Evolutionary conservation across 2,888 invertebrate genomes (phyloP), one percentile per base, ranked within the genome.

Genomic region (Polymixis flavicincta): DNA sequence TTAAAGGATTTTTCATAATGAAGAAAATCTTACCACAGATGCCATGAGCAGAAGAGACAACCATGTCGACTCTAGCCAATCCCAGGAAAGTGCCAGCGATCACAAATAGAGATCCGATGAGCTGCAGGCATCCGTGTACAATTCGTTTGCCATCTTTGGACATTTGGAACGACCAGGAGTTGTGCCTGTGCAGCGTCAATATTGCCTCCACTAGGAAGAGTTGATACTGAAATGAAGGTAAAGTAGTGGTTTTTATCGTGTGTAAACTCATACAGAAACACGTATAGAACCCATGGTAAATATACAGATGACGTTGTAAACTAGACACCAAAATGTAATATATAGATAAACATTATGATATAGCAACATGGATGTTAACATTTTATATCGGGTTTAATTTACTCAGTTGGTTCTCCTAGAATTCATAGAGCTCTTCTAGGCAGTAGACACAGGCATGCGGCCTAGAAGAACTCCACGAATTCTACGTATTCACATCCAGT

Each of bases 111-210:
- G 96, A 91, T 0, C 97, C 97, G 9, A 96, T 90, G 1, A 96
- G 91, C 83, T 97, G 97, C 11, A 97, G 91, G 71, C 97, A 94
- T 85, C 97, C 97, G 85, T 97, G 97, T 1, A 97, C 91, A 7
- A 95, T 92, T 28, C 95, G 92, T 82, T 95, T 95, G 28, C 92
- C 93, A 65, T 96, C 95, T 28, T 89, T 91, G 2, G 94, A 93
- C 69, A 96, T 87, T 80, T 95, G 94, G 71, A 90, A 92, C 0
- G 96, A 96, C 96, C 96, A 97, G 45, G 96, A 94, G 89, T 96
- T 97, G 87, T 96, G 96, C 45, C 92, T 90, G 83, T 96, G 95
- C 7, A 97, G 90, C 2, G 96, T 95, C 72, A 97, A 85, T 17
- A 97, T 92, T 28, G 96, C 95, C 87, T 97, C 96, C n/a, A 96